Evolutionary conservation across 35 echinoderm and acorn worm genomes (phyloP), one percentile per base, ranked within the genome.

Genomic region (Apostichopus parvimensis): DNA sequence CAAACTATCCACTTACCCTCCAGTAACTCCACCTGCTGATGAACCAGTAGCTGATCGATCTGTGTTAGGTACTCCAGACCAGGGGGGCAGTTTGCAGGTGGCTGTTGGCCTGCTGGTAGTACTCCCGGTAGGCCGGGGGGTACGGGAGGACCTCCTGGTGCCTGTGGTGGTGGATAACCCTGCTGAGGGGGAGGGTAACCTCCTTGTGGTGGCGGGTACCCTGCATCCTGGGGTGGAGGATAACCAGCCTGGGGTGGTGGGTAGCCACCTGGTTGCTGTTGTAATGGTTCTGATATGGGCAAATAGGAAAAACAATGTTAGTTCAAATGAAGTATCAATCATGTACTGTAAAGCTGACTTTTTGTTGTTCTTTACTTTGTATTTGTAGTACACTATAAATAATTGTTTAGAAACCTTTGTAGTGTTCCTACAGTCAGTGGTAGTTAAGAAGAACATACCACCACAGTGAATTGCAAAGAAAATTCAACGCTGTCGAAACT

Each of bases 11-110:
- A 34, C 85, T 82, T 92, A 96, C 95, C 90, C 76, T 96, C 95
- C 26, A 96, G 77, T 6, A 96, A 86, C 82, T 96, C 95, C 12
- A 96, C 92, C 54, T 96, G 95, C 70, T 96, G 95, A 45, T 96
- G 95, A 10, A 96, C 95, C 22, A 96, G 56, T 6, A 96, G 88
- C 86, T 96, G 95, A 15, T 96, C 95, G 58, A 96, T 93, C 76
- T 96, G 95, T 56, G 95, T 93, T 55, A 96, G 78, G 52, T 96
- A 96, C 53, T 96, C 95, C 20, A 96, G 91, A 5, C 95, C 95
- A 15, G 95, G 95, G 0, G 95, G 95, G 86, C 95, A 94, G 68
- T 94, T 94, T 24, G 93, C 83, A 57, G 92, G 75, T 17, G 93
- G 54, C 86, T 85, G 87, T 87, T 91, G 82, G 45, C 87, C 88